A percentile compares a stretch with the other conserved stretches of the same genome.
Evolutionary conservation across 2,797 vertebrate species (phyloP).

Genomic region (Centroberyx gerrardi): DNA sequence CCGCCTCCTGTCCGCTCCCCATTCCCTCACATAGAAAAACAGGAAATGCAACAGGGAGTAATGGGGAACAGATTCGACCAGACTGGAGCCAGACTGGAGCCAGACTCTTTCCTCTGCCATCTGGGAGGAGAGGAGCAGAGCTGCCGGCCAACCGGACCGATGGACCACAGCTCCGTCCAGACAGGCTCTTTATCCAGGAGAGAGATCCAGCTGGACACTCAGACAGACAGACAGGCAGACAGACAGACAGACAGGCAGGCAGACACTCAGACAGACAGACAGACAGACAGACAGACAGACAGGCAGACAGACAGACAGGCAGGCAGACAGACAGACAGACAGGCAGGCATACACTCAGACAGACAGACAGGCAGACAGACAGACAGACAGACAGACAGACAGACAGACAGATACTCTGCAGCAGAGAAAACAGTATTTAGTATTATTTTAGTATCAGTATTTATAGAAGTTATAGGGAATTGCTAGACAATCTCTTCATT

Average conservation of each 20-base stretch:
- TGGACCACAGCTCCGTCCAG: slow-evolving; percentile 33
- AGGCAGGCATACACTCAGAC: no score
- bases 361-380: no score
- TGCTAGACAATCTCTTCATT: slow-evolving; percentile 13
- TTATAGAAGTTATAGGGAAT: slow-evolving; percentile 32
- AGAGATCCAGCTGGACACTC: slow-evolving; percentile 50
- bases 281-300: no score
- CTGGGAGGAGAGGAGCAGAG: slow-evolving; percentile 51
- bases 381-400: no score
- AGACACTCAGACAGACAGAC: no score
- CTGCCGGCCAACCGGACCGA: slow-evolving; percentile 53
- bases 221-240: slow-evolving; percentile 34
- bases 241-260: no score
- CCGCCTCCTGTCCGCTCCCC: slow-evolving; percentile 30
- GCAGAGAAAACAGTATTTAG: no score
- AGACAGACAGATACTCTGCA: no score
- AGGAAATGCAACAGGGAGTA: slow-evolving; percentile 74
- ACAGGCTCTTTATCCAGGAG: slow-evolving; percentile 46
- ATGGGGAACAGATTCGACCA: slow-evolving; percentile 77
- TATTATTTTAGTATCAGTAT: no score
- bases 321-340: no score
- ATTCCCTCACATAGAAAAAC: slow-evolving; percentile 48
- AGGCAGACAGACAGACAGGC: no score
- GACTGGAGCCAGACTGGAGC: slow-evolving; percentile 67
- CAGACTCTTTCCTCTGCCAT: slow-evolving; percentile 69